Base-by-base conservation (phyloP, 2,797 vertebrate species). In the Melanogrammus aeglefinus region DNA sequence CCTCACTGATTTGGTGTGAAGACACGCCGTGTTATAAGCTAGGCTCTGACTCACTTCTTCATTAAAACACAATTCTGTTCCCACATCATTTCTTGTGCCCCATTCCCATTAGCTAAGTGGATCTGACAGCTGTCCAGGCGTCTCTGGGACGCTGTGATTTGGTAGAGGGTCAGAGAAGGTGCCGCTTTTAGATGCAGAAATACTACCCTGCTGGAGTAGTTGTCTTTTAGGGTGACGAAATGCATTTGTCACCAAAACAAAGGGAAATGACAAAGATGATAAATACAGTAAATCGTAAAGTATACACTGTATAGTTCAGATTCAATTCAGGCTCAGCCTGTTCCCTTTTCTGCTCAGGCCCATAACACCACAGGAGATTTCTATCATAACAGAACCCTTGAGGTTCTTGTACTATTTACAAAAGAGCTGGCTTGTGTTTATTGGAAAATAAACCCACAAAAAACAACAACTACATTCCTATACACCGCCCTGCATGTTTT, bases 401-500 rank as follows among this genome's bases (percentile, higher is more conserved):
- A 75, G 81, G 71, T 89, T 83, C 76, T 88, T 89, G 83, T 86
- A 86, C 85, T 89, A 83, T 87, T 89, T 76, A 86, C 83, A 87
- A 83, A 91, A 90, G 87, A 91, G 91, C 89, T 92, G 88, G 80
- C 87, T 87, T 83, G 76, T 88, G 82, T 87, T 91, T 87, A 88
- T 84, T 84, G 77, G 82, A 83, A 84, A 75, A 69, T 69, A 69
- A 78, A 80, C 82, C 77, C 82, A 76, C 78, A 86, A 29, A 85
- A 77, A 81, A 79, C 57, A 69, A 66, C 27, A 27, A 27, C n/a
- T 27, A n/a, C 63, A 69, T 69, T 69, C 8, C n/a, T 29, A 27
- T 82, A 84, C 86, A 84, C 75, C 89, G 83, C 77, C 80, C 85
- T 82, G 89, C 91, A 93, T 94, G 92, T 92, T 94, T 93, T 93